Conservation (phyloP, 2,888 invertebrate species). For the Drosophila mimetica region DNA sequence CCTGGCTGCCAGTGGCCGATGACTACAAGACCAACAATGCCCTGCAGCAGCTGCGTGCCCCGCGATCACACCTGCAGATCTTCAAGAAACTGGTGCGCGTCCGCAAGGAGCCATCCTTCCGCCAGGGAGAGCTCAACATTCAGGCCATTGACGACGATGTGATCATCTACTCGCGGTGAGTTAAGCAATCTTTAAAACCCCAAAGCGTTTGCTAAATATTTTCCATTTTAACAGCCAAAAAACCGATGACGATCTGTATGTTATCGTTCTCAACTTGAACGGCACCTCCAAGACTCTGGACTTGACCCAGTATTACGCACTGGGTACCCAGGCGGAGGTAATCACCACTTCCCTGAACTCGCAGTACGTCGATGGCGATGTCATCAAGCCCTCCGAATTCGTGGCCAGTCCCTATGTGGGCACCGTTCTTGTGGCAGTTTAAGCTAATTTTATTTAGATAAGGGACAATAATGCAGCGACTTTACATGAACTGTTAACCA, state of each 20-base stretch:
- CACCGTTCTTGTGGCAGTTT: constrained; percentile 76
- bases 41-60: constrained; percentile 84
- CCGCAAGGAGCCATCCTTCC: constrained; percentile 85
- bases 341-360: constrained; percentile 83
- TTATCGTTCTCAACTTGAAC: constrained; percentile 86
- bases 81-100: constrained; percentile 87
- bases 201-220: background rate
- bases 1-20: constrained; percentile 89
- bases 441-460: constrained; percentile 11
- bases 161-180: constrained; percentile 81
- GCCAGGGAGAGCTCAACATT: constrained; percentile 72
- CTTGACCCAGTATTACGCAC: constrained; percentile 80
- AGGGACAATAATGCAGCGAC: background rate
- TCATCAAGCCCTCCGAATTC: constrained; percentile 67
- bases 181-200: accelerated
- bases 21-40: constrained; percentile 87
- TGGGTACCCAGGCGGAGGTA: constrained; percentile 78
- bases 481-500: background rate
- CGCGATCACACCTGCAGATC: constrained; percentile 87
- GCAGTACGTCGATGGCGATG: constrained; percentile 80
- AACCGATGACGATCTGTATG: constrained; percentile 77
- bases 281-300: constrained; percentile 84
- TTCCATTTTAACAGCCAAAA: constrained; percentile 60
- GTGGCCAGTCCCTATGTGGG: constrained; percentile 77
- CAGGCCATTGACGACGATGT: constrained; percentile 76